Base-by-base conservation (phyloP, 2,888 invertebrate genomes). In the Lepidochrysops patricia region DNA sequence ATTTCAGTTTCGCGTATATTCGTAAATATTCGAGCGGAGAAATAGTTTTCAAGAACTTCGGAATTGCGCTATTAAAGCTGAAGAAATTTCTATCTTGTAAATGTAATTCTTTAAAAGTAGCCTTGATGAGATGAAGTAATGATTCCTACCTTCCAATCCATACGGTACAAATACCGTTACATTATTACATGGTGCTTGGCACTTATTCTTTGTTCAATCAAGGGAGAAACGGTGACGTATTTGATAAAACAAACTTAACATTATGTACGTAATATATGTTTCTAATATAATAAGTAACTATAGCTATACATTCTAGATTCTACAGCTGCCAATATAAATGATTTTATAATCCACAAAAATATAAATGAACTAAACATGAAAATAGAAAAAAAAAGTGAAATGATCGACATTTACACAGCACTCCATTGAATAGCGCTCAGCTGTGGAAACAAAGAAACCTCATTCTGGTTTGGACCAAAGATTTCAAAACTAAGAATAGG, bases 371-470 rank as follows among this genome's bases (percentile, higher is more conserved):
- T 43, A 19, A 4, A 43, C 19, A 19, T 43, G 19, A 25, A 23
- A 49, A 49, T 23, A 49, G 23, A 19, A 27, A 29, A 49, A 7
- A 19, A 27, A 29, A 9, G 54, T 29, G 29, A 19, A 54, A 54
- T 54, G 54, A 54, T 54, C 19, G 54, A 54, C 54, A 27, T 54
- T 27, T 54, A 29, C 27, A 54, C 12, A 19, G 54, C 29, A 15
- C 19, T 27, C 15, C 29, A 54, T 54, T 54, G 29, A 54, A 54
- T 29, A 19, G 29, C 2, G 15, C 4, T 49, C 48, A 25, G 48
- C 19, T 23, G 1, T 29, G 7, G 54, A 54, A 54, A 54, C 54
- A 54, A 54, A 54, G 54, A 54, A 29, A 19, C 7, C 43, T 19
- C 7, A 43, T 9, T 43, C 43, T 19, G 43, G 43, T 43, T 43